Base-by-base conservation (phyloP, 2,113 vertebrate species). In the Microcebus lehilahytsara region DNA sequence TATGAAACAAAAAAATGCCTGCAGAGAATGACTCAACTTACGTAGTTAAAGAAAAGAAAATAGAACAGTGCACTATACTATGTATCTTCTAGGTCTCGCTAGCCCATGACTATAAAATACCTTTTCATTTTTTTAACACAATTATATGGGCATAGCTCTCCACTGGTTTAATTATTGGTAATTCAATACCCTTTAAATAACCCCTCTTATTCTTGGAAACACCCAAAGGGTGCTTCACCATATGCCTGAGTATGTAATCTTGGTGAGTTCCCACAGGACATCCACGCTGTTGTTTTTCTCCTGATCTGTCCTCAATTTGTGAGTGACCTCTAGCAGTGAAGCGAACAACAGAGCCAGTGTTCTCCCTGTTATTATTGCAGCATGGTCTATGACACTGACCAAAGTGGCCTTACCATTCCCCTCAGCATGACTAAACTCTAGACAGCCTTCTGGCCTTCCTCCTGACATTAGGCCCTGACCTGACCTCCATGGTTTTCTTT, bases 341-440 rank as follows among this genome's bases (percentile, higher is more conserved):
- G 27, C 11, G 4, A 25, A 6, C 4, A 3, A 25, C 25, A 46
- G 12, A 77, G 1, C 32, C n/a, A 32, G 2, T 27, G 13, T 0
- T 5, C 25, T n/a, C 46, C 3, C 17, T 71, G 34, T 17, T 32
- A 1, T 20, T 13, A 72, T 30, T 6, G 2, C 3, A 34, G 6
- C 13, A 42, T 2, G 30, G 2, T 17, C 16, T 23, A 23, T 9
- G 9, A 9, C 1, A 7, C 7, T 40, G 49, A 62, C 19, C 19
- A 67, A 66, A 12, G 17, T 20, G 14, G 20, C 20, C 66, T 37
- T 56, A 64, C 22, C 22, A 3, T 78, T 53, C 22, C 7, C 5
- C 5, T 69, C 0, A 0, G 4, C 9, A 22, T 51, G n/a, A 40
- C 14, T 40, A 8, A 58, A 77, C 11, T 14, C 64, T 3, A 69